Evolutionary conservation across 2,888 invertebrate species (phyloP).

Genomic region (Tenthredo amoena): DNA sequence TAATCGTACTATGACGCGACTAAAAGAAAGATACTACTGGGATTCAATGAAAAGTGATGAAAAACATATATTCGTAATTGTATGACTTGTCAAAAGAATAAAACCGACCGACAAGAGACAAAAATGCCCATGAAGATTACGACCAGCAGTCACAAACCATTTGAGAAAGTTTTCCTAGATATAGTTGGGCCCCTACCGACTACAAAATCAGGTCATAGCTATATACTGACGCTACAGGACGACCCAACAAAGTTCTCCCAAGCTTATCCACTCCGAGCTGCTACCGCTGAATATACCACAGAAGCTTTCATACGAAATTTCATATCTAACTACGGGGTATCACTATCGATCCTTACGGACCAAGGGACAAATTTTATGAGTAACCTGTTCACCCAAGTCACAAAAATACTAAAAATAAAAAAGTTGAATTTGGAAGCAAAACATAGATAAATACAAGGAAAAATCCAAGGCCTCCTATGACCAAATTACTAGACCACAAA

Average conservation of each 20-base stretch:
- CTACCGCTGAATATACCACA: conserved; percentile 65
- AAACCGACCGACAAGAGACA: conserved; percentile 59
- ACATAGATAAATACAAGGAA: background rate
- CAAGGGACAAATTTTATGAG: too few relatives aligned
- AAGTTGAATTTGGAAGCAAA: background rate
- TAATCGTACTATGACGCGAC: too few relatives aligned
- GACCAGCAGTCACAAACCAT: too few relatives aligned
- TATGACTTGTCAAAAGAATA: conserved; percentile 67
- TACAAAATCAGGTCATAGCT: conserved; percentile 68
- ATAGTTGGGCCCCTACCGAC: conserved; percentile 69
- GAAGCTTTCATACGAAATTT: conserved; percentile 60
- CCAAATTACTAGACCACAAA: background rate
- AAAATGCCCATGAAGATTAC: too few relatives aligned
- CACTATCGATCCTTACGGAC: conserved; percentile 36
- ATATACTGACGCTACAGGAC: conserved; percentile 56
- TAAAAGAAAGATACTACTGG: too few relatives aligned
- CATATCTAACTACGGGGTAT: conserved; percentile 64
- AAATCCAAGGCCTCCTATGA: too few relatives aligned
- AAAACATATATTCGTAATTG: background rate
- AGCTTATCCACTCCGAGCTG: conserved; percentile 57
- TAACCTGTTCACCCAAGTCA: too few relatives aligned
- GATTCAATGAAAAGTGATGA: too few relatives aligned
- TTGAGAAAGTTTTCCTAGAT: conserved; percentile 63
- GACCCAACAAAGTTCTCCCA: conserved; percentile 70
- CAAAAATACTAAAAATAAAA: background rate